Conservation (phyloP, 2,113 vertebrate species). For the Sapajus apella region DNA sequence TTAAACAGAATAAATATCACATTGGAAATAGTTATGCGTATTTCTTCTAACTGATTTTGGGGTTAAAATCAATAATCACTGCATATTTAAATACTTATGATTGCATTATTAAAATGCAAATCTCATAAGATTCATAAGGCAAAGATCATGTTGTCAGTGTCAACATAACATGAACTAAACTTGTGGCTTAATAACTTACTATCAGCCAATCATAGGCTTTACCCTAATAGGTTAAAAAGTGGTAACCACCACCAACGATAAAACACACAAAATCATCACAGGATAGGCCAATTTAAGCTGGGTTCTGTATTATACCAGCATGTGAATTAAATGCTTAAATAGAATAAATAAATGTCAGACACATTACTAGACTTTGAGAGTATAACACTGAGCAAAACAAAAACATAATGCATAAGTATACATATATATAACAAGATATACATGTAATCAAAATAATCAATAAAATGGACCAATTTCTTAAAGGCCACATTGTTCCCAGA, state of each 20-base stretch:
- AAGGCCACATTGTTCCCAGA: neutral
- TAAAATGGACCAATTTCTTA: neutral
- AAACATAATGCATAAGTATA: neutral
- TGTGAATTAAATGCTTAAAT: neutral
- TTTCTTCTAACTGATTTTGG: conserved; percentile 3
- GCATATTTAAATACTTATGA: neutral
- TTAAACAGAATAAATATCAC: neutral
- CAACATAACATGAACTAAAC: neutral
- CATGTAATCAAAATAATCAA: neutral
- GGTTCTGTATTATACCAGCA: neutral
- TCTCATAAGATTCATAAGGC: neutral
- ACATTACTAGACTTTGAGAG: neutral
- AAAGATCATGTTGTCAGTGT: neutral
- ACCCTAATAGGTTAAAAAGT: neutral
- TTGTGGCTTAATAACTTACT: neutral
- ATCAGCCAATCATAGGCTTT: neutral
- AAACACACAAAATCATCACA: neutral
- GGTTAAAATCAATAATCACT: neutral
- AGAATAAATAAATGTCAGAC: neutral
- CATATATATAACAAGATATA: neutral
- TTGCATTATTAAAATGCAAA: neutral
- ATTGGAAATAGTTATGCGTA: neutral
- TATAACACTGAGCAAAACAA: neutral
- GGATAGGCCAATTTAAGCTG: neutral
- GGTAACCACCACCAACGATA: neutral